These are phyloP conservation scores for Pseudochaenichthys georgianus DNA, from an alignment of 2,797 vertebrate genomes.

Conservation along the genomic window DNA sequence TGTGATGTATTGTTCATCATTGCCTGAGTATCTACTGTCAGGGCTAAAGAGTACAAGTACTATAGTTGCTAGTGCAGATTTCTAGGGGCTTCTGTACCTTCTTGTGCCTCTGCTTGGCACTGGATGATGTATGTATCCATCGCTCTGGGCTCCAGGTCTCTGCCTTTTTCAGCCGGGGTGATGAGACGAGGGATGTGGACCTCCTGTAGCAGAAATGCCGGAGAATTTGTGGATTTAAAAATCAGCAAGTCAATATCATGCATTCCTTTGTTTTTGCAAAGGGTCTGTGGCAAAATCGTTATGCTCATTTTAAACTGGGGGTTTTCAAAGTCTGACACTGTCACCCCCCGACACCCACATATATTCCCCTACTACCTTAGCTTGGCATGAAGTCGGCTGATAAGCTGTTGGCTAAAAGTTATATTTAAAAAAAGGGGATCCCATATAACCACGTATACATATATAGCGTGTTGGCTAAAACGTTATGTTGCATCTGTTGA, in stretches of 20 bases:
- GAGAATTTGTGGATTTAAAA: not conserved
- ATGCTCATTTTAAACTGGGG: no score
- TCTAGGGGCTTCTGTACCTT: constrained; percentile 85
- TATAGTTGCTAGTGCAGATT: not conserved
- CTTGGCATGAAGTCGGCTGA: no score
- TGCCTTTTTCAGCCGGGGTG: constrained; percentile 94
- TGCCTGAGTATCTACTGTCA: not conserved
- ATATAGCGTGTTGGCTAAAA: no score
- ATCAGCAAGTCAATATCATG: not conserved
- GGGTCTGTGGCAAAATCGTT: not conserved
- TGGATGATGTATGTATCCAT: constrained; percentile 93
- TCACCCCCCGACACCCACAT: no score
- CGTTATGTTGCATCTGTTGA: no score
- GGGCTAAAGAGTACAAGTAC: not conserved
- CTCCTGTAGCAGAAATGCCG: constrained; percentile 82
- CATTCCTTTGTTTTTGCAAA: not conserved
- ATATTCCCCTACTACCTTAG: no score
- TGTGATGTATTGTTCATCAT: not conserved
- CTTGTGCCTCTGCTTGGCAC: constrained; percentile 97
- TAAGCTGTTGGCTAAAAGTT: no score
- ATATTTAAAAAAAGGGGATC: no score
- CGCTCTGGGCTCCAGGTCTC: constrained; percentile 93
- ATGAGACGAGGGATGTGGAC: constrained; percentile 93
- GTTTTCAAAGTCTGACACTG: not conserved
- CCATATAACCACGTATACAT: no score